Percentiles rank a stretch among this genome's conserved stretches.
These are phyloP conservation scores for Metaphire vulgaris DNA, from an alignment of 1,140 invertebrate genomes.

Conservation along the genomic window DNA sequence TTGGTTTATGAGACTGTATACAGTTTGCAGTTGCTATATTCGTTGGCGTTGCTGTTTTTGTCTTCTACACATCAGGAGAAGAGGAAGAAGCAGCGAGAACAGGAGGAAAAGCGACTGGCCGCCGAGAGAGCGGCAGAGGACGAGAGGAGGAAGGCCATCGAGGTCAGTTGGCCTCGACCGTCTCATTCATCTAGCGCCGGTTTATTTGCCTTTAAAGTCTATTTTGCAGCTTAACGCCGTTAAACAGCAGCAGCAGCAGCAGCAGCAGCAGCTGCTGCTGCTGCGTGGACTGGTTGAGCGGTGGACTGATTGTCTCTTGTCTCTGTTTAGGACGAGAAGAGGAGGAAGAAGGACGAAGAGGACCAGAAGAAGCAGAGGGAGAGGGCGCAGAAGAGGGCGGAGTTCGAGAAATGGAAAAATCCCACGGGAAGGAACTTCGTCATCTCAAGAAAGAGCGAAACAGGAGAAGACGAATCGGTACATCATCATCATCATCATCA, in stretches of 20 bases:
- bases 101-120: constrained; percentile 32
- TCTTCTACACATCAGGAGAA: constrained; percentile 27
- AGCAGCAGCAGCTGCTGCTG: neutral
- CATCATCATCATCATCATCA: no score
- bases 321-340: constrained; percentile 32
- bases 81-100: constrained; percentile 31
- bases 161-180: constrained; percentile 19
- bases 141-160: constrained; percentile 33
- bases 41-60: no score
- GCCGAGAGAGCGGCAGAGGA: constrained; percentile 32
- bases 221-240: no score
- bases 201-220: no score
- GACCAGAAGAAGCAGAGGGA: constrained; percentile 89
- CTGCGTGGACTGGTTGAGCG: neutral
- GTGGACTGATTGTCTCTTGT: neutral
- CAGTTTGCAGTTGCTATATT: no score
- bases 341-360: constrained; percentile 34
- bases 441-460: constrained; percentile 74
- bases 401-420: constrained; percentile 39
- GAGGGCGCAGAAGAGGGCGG: constrained; percentile 52
- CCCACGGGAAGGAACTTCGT: constrained; percentile 74
- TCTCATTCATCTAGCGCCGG: no score
- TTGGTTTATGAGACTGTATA: no score
- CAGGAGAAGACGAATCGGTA: constrained; percentile 53
- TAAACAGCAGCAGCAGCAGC: neutral